Evolutionary conservation across 2,113 vertebrate genomes (phyloP).

Genomic region (Rallus limicola): DNA sequence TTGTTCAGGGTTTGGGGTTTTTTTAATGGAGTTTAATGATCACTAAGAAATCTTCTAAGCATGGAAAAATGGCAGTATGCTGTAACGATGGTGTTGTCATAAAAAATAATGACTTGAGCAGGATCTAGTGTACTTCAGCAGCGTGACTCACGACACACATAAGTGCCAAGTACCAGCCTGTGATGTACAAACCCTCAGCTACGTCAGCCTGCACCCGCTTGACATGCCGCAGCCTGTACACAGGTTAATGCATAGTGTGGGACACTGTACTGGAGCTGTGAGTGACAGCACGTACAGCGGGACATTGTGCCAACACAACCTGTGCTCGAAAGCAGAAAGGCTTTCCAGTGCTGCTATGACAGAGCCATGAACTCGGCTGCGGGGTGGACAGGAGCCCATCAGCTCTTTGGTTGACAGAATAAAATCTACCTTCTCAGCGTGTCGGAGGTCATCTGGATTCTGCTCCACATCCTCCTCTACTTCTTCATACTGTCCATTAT

Average conservation of each 20-base stretch:
- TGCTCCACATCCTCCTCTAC: conserved; percentile 78
- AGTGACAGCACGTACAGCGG: not conserved
- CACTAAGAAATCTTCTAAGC: not conserved
- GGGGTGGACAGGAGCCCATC: not conserved
- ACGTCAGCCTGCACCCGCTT: not conserved
- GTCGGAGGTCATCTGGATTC: conserved; percentile 81
- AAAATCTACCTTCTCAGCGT: conserved; percentile 87
- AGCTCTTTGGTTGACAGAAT: accelerated
- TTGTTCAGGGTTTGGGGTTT: not conserved
- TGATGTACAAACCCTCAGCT: not conserved
- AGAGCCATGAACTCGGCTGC: accelerated
- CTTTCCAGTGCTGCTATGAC: too few species aligned
- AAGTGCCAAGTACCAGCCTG: not conserved
- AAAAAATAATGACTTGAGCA: not conserved
- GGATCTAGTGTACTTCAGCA: not conserved
- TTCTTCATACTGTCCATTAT: conserved; percentile 94
- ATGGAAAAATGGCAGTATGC: not conserved
- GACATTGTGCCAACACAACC: not conserved
- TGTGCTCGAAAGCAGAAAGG: not conserved
- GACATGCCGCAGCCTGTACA: not conserved
- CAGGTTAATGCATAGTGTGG: not conserved
- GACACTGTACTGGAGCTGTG: not conserved
- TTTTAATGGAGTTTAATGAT: not conserved
- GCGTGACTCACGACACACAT: not conserved
- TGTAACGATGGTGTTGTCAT: not conserved